phyloP scores from a whole-genome alignment of 2,113 vertebrate species.

The Arenaria interpres region DNA sequence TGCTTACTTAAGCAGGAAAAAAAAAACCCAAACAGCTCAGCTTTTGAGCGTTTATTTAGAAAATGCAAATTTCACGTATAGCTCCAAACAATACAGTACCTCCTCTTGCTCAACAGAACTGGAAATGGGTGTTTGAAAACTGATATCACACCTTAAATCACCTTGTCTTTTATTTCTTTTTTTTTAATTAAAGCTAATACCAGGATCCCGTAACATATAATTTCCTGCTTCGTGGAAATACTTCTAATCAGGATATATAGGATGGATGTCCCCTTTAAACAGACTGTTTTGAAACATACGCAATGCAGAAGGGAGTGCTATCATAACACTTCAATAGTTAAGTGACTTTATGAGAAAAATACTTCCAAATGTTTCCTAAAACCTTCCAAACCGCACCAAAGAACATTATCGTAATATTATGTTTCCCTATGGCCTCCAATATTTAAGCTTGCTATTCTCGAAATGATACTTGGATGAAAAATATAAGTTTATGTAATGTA shows the following conservation, averaged over 20 bases:
- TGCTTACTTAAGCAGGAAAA: neutral
- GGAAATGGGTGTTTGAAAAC: slow-evolving; percentile 48
- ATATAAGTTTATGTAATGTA: slow-evolving; percentile 74
- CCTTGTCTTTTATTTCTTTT: neutral
- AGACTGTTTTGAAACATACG: slow-evolving; percentile 57
- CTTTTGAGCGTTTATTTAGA: neutral
- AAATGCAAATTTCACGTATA: slow-evolving; percentile 41
- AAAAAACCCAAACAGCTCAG: neutral
- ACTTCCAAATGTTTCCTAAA: slow-evolving; percentile 96
- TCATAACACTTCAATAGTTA: slow-evolving; percentile 93
- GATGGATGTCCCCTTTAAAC: slow-evolving; percentile 70
- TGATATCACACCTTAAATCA: slow-evolving; percentile 33
- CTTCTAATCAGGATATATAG: slow-evolving; percentile 69
- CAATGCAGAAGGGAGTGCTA: slow-evolving; percentile 84
- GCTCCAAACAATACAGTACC: neutral
- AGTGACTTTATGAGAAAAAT: slow-evolving; percentile 95
- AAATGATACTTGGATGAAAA: slow-evolving; percentile 91
- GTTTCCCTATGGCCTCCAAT: slow-evolving; percentile 88
- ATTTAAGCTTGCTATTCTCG: slow-evolving; percentile 84
- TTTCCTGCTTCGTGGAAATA: slow-evolving; percentile 69
- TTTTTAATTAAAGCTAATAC: slow-evolving; percentile 68
- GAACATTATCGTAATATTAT: slow-evolving; percentile 93
- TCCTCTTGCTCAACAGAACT: slow-evolving; percentile 10
- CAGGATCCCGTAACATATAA: slow-evolving; percentile 61
- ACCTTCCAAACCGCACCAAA: slow-evolving; percentile 95